Evolutionary conservation across 2,113 vertebrate genomes (phyloP).

Genomic region (Myotis lucifugus): DNA sequence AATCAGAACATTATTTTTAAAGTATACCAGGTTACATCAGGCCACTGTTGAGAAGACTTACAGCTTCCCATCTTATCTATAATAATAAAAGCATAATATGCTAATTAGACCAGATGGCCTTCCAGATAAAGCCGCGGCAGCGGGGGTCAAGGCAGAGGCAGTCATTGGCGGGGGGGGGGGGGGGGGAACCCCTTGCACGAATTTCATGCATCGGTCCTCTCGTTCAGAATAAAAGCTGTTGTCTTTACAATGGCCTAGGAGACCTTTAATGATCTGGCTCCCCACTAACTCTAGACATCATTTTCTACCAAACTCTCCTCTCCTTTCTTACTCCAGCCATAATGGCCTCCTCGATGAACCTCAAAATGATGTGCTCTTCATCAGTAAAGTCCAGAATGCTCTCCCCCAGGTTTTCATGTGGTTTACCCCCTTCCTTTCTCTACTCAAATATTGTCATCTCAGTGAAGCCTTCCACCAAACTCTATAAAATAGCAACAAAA

Average conservation of each 20-base stretch:
- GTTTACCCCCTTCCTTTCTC: background rate
- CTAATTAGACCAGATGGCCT: too few species aligned
- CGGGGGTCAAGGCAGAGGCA: too few species aligned
- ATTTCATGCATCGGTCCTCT: too few species aligned
- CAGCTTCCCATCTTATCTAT: too few species aligned
- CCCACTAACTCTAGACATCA: background rate
- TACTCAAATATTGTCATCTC: background rate
- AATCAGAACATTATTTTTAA: background rate
- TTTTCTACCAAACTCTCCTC: background rate
- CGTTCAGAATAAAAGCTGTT: background rate
- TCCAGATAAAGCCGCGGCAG: too few species aligned
- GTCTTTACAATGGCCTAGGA: background rate
- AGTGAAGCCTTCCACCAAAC: background rate
- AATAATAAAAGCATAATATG: too few species aligned
- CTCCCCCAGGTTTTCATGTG: background rate
- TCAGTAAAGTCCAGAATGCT: background rate
- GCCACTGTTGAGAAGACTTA: background rate
- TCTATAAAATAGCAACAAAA: background rate
- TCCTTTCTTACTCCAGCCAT: background rate
- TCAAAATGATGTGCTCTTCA: background rate
- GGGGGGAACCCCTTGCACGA: too few species aligned
- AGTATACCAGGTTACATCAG: background rate
- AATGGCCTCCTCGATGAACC: background rate
- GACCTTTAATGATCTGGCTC: background rate
- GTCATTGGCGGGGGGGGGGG: too few species aligned